These are phyloP conservation scores for Pterocles burchelli DNA, from an alignment of 2,113 vertebrate species.

Conservation along the genomic window DNA sequence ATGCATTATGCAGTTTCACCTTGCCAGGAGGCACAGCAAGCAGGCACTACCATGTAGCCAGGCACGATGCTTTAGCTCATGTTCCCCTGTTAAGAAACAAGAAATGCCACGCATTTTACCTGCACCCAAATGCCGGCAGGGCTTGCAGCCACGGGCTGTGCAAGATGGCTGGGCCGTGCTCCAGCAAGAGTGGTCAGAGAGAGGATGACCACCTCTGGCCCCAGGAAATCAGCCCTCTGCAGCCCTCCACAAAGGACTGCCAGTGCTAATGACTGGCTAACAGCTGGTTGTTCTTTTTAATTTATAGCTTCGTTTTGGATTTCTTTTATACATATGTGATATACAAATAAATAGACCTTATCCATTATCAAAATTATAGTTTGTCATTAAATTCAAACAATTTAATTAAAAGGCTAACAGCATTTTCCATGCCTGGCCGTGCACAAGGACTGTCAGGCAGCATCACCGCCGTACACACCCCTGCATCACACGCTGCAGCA, in stretches of 20 bases:
- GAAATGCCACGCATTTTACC: background rate
- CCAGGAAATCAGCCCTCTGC: background rate
- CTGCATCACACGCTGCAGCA: background rate
- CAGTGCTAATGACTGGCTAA: background rate
- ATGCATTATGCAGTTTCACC: background rate
- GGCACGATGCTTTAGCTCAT: background rate
- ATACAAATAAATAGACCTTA: background rate
- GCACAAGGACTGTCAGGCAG: background rate
- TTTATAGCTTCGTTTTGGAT: background rate
- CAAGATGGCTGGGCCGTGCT: background rate
- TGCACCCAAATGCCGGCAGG: background rate
- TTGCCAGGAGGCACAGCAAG: background rate
- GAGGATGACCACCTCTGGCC: background rate
- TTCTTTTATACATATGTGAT: background rate
- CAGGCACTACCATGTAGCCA: background rate
- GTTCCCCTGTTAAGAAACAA: background rate
- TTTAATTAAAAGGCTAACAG: background rate
- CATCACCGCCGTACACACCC: rapidly evolving
- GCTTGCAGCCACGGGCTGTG: background rate
- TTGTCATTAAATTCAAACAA: background rate
- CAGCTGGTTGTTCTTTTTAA: background rate
- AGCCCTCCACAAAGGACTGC: background rate
- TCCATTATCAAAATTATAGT: background rate
- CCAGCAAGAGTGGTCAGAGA: too few relatives aligned
- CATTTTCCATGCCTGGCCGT: background rate